These are phyloP conservation scores for Heliconius congener DNA, from an alignment of 1,140 invertebrate genomes.

Conservation along the genomic window DNA sequence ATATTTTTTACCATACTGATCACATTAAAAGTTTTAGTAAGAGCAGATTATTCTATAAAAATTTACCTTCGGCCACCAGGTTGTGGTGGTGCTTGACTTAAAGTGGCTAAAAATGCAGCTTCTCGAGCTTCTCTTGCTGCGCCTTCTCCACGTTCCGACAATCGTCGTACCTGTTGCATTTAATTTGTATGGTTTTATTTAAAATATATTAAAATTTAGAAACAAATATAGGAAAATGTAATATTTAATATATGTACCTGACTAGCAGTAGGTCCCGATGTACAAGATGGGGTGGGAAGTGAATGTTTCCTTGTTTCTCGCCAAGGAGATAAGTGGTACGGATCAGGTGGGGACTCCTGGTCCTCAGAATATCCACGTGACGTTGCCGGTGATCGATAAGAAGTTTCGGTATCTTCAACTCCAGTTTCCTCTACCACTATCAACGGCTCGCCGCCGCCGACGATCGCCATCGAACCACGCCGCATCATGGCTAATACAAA, in stretches of 20 bases:
- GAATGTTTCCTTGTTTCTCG: conserved; percentile 89
- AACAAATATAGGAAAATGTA: background rate
- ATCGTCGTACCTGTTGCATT: conserved; percentile 84
- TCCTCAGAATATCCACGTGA: conserved; percentile 83
- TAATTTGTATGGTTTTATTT: background rate
- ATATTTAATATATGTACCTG: conserved; percentile 80
- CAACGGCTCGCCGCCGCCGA: conserved; percentile 84
- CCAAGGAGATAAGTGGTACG: conserved; percentile 90
- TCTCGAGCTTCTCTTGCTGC: conserved; percentile 86
- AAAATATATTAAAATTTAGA: background rate
- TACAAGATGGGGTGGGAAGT: conserved; percentile 90
- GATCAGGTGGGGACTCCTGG: conserved; percentile 89
- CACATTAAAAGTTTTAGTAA: background rate
- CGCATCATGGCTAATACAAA: conserved; percentile 68
- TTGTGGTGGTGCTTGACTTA: conserved; percentile 87
- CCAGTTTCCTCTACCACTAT: conserved; percentile 91
- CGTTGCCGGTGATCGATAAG: conserved; percentile 79
- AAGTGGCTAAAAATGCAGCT: conserved; percentile 89
- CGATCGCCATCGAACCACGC: conserved; percentile 73
- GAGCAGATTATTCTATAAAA: background rate
- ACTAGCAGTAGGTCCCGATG: conserved; percentile 91
- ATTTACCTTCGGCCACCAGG: conserved; percentile 84
- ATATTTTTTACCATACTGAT: conserved; percentile 11
- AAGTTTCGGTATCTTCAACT: conserved; percentile 84
- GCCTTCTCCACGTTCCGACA: conserved; percentile 89